These are phyloP conservation scores for Panulirus ornatus DNA, from an alignment of 1,140 invertebrate genomes.

Conservation along the genomic window DNA sequence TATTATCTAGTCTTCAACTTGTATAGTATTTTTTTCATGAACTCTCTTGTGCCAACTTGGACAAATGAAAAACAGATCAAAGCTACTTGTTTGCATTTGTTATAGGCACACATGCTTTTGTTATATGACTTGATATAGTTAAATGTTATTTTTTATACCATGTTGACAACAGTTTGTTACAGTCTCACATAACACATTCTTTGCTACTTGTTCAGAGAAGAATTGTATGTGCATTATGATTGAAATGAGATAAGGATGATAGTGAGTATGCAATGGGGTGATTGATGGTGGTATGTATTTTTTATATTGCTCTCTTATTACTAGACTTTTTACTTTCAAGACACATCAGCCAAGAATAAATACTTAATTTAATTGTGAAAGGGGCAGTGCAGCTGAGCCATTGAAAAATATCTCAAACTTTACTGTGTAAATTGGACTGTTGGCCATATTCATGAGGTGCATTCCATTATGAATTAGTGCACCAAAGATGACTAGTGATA, in stretches of 20 bases:
- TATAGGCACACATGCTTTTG: constrained; percentile 69
- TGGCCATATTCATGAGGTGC: not conserved
- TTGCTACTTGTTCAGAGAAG: constrained; percentile 21
- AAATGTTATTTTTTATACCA: constrained; percentile 64
- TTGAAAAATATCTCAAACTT: not conserved
- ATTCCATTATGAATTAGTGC: not conserved
- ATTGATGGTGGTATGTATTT: not conserved
- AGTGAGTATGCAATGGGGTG: not conserved
- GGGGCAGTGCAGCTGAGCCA: not conserved
- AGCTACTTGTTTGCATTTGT: constrained; percentile 71
- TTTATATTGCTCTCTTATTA: not conserved
- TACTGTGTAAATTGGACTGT: not conserved
- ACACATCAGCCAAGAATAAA: not conserved
- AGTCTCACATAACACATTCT: constrained; percentile 29
- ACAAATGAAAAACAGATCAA: constrained; percentile 69
- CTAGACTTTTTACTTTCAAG: not conserved
- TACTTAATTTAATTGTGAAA: not conserved
- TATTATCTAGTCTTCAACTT: constrained; percentile 66
- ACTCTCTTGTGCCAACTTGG: constrained; percentile 62
- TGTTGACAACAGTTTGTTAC: constrained; percentile 59
- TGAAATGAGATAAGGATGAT: not conserved
- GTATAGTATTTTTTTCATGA: constrained; percentile 43
- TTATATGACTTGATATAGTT: constrained; percentile 44
- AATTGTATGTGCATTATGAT: not conserved
- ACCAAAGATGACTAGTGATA: not conserved